Evolutionary conservation across 1,140 invertebrate species (phyloP), one percentile per base, ranked within the genome.

Genomic region (Plectrocnemia conspersa): DNA sequence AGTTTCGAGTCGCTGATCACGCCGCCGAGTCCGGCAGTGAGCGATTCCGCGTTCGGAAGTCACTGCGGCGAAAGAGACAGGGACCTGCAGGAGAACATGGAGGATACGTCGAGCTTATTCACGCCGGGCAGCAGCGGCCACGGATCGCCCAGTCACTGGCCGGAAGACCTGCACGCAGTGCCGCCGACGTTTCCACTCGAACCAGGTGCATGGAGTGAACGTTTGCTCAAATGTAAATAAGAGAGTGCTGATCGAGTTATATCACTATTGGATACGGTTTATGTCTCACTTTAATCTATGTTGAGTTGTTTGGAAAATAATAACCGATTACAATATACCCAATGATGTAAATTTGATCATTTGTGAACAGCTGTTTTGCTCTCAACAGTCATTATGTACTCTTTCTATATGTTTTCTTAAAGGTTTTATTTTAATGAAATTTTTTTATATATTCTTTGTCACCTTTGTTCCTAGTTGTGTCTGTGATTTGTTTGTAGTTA

Each of bases 71-170:
- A 53, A 10, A 27, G 56, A 7, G 41, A 54, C 33, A 67, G 65
- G 3, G 69, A 71, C 3, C 66, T 69, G 36, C 68, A 65, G 5
- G 68, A 66, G 35, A 58, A 59, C 7, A 64, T 67, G 22, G 27
- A 46, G 18, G 52, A 54, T 33, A 32, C 4, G 22, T 5, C 19
- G 7, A 54, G 46, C 38, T 19, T n/a, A 19, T 65, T 65, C 42
- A 56, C 59, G 15, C 66, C 71, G 48, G 68, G 64, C 61, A 70
- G 68, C 44, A 75, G 73, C 63, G 73, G 77, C 57, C 72, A 75
- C 65, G 73, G 79, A 65, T 81, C 79, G 59, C 72, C 71, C 64
- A 77, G 77, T 62, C 77, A 77, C 55, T 80, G 78, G 68, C 71
- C 70, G 19, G 72, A 75, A 69, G 68, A 69, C 59, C 59, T 63